Conservation (phyloP, 2,113 vertebrate genomes). For the Nycticorax nycticorax region DNA sequence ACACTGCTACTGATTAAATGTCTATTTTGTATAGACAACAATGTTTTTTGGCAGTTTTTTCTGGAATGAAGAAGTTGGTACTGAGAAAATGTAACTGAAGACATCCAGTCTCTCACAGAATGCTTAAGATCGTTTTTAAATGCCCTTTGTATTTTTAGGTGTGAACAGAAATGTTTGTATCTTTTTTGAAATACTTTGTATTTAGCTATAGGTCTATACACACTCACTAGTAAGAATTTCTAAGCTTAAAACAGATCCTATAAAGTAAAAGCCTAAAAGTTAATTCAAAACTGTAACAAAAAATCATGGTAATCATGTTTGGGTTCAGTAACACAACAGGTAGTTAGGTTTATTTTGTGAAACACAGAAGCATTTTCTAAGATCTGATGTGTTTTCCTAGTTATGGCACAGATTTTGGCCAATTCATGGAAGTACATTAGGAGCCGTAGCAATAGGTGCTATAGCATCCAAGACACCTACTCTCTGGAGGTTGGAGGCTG, state of each 20-base stretch:
- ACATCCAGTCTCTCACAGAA: neutral
- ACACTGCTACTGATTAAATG: neutral
- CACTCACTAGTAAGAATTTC: neutral
- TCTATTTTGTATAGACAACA: neutral
- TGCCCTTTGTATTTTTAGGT: neutral
- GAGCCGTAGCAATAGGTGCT: neutral
- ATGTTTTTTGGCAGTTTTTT: neutral
- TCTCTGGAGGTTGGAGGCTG: neutral
- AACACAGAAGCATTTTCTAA: neutral
- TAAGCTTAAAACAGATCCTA: neutral
- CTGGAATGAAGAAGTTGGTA: neutral
- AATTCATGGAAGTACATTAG: accelerated
- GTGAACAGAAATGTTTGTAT: neutral
- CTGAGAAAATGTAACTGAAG: neutral
- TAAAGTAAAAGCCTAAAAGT: neutral
- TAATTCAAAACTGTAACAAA: neutral
- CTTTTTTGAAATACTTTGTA: neutral
- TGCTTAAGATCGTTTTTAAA: neutral
- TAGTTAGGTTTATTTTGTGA: neutral
- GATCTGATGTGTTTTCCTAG: neutral
- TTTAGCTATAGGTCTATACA: neutral
- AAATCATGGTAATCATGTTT: neutral
- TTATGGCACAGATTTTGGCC: neutral
- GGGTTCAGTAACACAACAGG: neutral
- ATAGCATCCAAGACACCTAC: neutral